Percentiles rank a stretch among this genome's conserved stretches.
Evolutionary conservation across 2,888 invertebrate genomes (phyloP).

Genomic region (Megalurothrips usitatus): DNA sequence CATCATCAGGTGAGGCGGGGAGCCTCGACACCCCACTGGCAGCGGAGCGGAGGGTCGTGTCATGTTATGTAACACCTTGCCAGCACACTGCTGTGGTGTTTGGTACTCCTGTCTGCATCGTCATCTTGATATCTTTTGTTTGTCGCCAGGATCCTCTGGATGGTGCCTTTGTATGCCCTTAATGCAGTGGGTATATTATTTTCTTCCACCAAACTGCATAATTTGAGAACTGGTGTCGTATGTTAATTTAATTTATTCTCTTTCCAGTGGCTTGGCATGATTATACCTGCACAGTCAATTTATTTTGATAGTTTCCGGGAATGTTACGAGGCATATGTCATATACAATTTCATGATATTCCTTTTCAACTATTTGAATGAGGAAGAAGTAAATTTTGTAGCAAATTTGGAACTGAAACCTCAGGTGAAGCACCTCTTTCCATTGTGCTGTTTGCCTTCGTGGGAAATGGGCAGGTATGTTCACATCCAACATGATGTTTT

Average conservation of each 20-base stretch:
- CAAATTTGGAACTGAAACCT: conserved; percentile 71
- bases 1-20: conserved; percentile 69
- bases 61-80: conserved; percentile 16
- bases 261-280: conserved; percentile 76
- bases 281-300: conserved; percentile 81
- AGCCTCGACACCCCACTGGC: neutral
- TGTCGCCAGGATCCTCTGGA: conserved; percentile 80
- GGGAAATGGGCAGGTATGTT: conserved; percentile 84
- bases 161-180: conserved; percentile 94
- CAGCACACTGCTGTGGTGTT: neutral
- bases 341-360: conserved; percentile 96
- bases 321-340: conserved; percentile 96
- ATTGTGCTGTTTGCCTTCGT: conserved; percentile 83
- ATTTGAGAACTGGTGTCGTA: conserved; percentile 27
- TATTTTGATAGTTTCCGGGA: conserved; percentile 90
- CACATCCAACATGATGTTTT: conserved; percentile 28
- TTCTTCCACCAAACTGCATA: conserved; percentile 32
- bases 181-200: conserved; percentile 70
- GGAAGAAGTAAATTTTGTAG: conserved; percentile 77
- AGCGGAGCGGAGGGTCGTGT: neutral
- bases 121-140: conserved; percentile 29
- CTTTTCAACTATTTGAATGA: conserved; percentile 81
- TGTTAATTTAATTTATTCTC: conserved; percentile 31
- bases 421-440: conserved; percentile 89
- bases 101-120: no score